These are phyloP conservation scores for Macrocentrus cingulum DNA, from an alignment of 1,140 invertebrate species.

Conservation along the genomic window DNA sequence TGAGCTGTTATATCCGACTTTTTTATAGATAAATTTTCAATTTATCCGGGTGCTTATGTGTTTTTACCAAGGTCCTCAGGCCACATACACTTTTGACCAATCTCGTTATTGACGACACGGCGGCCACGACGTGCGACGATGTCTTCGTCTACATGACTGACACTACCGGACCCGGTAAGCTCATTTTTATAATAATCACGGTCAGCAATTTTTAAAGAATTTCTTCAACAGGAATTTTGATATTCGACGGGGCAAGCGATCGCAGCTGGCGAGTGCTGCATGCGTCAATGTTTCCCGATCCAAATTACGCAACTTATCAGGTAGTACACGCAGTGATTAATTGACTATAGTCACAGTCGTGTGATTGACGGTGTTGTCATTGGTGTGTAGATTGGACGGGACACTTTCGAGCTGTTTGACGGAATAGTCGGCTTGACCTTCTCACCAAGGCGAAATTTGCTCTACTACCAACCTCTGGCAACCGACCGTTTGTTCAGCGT, in stretches of 20 bases:
- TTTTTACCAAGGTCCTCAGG: slow-evolving; percentile 69
- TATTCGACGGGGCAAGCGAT: slow-evolving; percentile 71
- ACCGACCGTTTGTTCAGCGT: slow-evolving; percentile 78
- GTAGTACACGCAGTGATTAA: slow-evolving; percentile 32
- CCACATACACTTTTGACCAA: slow-evolving; percentile 75
- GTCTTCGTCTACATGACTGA: slow-evolving; percentile 78
- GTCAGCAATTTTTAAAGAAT: too few relatives aligned
- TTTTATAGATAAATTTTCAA: too few relatives aligned
- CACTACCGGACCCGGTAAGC: slow-evolving; percentile 74
- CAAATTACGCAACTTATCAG: slow-evolving; percentile 69
- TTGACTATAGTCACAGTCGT: not conserved
- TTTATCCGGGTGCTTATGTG: too few relatives aligned
- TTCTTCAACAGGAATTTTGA: slow-evolving; percentile 64
- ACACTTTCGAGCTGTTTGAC: slow-evolving; percentile 75
- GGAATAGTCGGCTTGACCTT: slow-evolving; percentile 78
- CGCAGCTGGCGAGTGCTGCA: slow-evolving; percentile 76
- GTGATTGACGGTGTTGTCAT: slow-evolving; percentile 13
- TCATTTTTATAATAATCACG: too few relatives aligned
- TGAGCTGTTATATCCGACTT: too few relatives aligned
- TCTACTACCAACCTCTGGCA: slow-evolving; percentile 83
- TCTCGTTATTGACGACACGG: slow-evolving; percentile 72
- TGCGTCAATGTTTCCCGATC: slow-evolving; percentile 79
- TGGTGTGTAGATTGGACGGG: slow-evolving; percentile 54
- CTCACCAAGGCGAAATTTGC: slow-evolving; percentile 64
- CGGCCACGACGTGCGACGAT: slow-evolving; percentile 69